Conservation (phyloP, 2,888 invertebrate species). For the Stenolophus ochropezus region DNA sequence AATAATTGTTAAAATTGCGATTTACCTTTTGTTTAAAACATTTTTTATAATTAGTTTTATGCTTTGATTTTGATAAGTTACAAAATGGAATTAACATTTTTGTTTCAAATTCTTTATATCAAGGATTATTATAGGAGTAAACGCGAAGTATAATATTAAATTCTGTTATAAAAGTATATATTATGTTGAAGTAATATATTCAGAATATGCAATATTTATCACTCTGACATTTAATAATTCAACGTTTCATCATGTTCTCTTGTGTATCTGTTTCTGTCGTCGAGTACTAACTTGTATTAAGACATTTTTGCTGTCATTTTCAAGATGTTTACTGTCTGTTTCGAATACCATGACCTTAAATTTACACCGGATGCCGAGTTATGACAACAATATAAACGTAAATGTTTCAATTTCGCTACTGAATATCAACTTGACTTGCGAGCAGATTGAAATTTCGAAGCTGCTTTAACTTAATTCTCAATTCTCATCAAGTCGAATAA, state of each 20-base stretch:
- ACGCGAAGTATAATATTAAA: no score
- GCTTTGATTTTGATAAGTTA: no score
- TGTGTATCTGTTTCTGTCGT: neutral
- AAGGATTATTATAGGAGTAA: neutral
- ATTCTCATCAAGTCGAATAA: slow-evolving; percentile 19
- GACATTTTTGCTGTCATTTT: slow-evolving; percentile 31
- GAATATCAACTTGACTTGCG: neutral
- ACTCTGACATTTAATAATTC: neutral
- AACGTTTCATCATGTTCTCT: neutral
- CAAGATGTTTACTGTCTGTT: slow-evolving; percentile 32
- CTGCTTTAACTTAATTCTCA: slow-evolving; percentile 6
- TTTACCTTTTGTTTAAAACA: no score
- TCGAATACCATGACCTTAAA: slow-evolving; percentile 21
- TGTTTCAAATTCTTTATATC: no score
- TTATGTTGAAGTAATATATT: neutral
- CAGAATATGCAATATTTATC: neutral
- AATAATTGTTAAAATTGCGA: no score
- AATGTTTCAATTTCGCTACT: slow-evolving; percentile 35
- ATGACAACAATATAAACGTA: slow-evolving; percentile 34
- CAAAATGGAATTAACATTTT: no score
- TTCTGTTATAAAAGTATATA: no score
- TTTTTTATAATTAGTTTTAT: no score
- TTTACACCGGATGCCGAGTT: slow-evolving; percentile 26
- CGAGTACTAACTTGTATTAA: slow-evolving; percentile 2
- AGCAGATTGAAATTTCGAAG: slow-evolving; percentile 26